Evolutionary conservation across 2,888 invertebrate species (phyloP).

Genomic region (Lathronympha strigana): DNA sequence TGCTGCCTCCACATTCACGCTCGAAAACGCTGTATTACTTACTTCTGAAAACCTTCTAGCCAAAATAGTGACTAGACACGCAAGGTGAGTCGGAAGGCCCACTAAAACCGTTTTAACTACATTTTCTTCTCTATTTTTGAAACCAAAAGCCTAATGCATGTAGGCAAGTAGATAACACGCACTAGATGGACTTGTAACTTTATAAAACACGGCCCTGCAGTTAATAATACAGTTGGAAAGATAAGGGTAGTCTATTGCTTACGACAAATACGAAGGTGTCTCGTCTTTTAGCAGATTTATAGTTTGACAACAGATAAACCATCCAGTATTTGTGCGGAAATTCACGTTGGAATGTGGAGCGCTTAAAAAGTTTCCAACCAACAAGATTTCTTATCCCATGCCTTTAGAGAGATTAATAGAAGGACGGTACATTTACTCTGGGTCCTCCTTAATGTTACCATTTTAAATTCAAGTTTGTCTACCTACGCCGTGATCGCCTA

Average conservation of each 20-base stretch:
- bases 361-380: neutral
- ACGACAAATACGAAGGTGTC: too few species aligned
- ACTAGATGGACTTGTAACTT: too few species aligned
- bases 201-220: too few species aligned
- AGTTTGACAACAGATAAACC: neutral
- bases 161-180: too few species aligned
- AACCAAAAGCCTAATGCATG: too few species aligned
- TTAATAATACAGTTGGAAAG: neutral
- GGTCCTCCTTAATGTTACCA: constrained; percentile 57
- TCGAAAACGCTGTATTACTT: neutral
- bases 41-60: too few species aligned
- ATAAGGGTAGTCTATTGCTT: too few species aligned
- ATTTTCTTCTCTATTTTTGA: too few species aligned
- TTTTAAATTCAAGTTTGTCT: constrained; percentile 51
- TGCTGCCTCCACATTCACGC: constrained; percentile 15
- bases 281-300: too few species aligned
- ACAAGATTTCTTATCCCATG: constrained; percentile 46
- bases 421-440: constrained; percentile 72
- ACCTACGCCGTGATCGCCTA: constrained; percentile 45
- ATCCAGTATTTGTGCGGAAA: neutral
- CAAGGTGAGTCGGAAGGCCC: too few species aligned
- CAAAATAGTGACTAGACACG: too few species aligned
- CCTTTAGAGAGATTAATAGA: constrained; percentile 58
- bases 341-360: constrained; percentile 1
- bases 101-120: too few species aligned